Evolutionary conservation across 2,113 vertebrate species (phyloP).

Genomic region (Anthoscopus minutus): DNA sequence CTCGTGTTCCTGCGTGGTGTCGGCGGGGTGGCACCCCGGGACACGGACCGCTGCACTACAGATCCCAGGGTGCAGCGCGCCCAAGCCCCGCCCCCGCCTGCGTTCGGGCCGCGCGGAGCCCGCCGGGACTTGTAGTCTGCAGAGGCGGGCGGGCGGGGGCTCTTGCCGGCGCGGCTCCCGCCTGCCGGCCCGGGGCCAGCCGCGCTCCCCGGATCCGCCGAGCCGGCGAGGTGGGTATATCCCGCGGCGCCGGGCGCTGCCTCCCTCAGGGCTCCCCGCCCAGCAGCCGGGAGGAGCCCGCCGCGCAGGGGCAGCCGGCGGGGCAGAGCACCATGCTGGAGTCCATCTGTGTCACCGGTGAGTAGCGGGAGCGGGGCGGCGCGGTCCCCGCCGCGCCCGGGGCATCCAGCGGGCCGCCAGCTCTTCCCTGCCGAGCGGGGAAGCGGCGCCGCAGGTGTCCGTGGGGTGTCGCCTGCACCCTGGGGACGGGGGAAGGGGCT

Average conservation of each 20-base stretch:
- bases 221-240: neutral
- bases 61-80: neutral
- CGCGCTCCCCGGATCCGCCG: neutral
- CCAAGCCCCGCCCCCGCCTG: fast-evolving
- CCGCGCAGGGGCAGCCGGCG: neutral
- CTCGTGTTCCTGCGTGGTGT: neutral
- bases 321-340: constrained; percentile 65
- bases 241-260: neutral
- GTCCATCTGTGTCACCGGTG: constrained; percentile 78
- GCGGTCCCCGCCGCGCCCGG: neutral
- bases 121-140: neutral
- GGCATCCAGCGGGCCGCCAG: neutral
- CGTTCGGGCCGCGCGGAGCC: neutral
- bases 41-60: neutral
- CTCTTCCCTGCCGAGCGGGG: too few species aligned
- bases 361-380: constrained; percentile 11
- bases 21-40: neutral
- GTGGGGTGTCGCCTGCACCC: neutral
- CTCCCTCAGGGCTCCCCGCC: neutral
- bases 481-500: neutral
- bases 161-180: neutral
- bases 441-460: neutral
- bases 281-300: neutral
- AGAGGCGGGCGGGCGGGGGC: neutral
- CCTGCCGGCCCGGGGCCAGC: neutral